These are phyloP conservation scores for Ichneumoninae sp. DNA, from an alignment of 2,888 invertebrate genomes.

Conservation along the genomic window DNA sequence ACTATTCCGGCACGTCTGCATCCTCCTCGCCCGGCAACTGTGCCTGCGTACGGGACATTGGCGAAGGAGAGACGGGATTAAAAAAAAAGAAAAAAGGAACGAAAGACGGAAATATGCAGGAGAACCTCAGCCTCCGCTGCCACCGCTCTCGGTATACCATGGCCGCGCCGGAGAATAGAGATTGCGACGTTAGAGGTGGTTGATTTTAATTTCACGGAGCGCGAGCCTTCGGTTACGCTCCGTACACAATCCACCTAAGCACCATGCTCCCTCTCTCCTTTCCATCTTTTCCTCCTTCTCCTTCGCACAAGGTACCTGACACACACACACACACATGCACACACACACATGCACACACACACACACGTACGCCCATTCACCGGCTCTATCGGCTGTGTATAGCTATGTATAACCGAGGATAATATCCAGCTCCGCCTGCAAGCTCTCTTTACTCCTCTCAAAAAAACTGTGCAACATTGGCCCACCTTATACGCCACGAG, in stretches of 20 bases:
- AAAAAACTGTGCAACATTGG: constrained; percentile 52
- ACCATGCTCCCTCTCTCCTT: constrained; percentile 35
- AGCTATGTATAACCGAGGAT: constrained; percentile 12
- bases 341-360: too few relatives aligned
- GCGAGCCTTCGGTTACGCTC: constrained; percentile 83
- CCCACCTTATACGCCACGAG: constrained; percentile 48
- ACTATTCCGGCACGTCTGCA: background rate
- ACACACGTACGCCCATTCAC: constrained; percentile 31
- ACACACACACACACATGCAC: too few relatives aligned
- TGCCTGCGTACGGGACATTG: constrained; percentile 14
- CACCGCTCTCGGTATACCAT: constrained; percentile 54
- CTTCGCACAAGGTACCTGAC: constrained; percentile 13
- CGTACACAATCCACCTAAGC: constrained; percentile 80
- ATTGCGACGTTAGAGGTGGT: constrained; percentile 82
- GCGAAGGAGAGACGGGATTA: background rate
- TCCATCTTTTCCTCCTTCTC: constrained; percentile 12
- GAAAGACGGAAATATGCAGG: constrained; percentile 36
- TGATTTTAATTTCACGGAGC: constrained; percentile 84
- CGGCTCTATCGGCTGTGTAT: constrained; percentile 17
- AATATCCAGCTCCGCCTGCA: constrained; percentile 42
- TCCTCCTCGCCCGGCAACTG: constrained; percentile 32
- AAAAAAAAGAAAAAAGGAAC: constrained; percentile 29
- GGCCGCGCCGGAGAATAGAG: constrained; percentile 73
- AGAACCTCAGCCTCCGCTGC: constrained; percentile 34
- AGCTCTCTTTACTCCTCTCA: constrained; percentile 43